Evolutionary conservation across 2,888 invertebrate species (phyloP), one percentile per base, ranked within the genome.

Genomic region (Phyto melanocephala): DNA sequence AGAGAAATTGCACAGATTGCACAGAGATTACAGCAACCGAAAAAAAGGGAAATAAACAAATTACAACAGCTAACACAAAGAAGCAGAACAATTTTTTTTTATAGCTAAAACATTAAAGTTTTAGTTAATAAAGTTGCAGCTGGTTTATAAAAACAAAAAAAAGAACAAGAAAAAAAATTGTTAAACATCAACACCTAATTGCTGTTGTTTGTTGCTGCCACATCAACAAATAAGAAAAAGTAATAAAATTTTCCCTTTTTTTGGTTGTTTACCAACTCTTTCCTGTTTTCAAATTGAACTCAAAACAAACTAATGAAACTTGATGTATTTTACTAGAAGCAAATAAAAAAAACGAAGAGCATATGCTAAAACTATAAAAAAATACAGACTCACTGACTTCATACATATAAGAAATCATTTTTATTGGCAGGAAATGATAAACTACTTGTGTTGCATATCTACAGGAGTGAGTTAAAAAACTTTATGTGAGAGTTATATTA

Each of bases 171-270:
- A 20, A 3, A 86, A 87, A 88, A 87, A 88, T 85, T 84, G 85
- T 85, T 84, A 85, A 88, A 86, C 88, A 89, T 89, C 89, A 88
- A 88, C 88, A 89, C 88, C 88, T 88, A 89, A 88, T 88, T 89
- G 89, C 82, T 81, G 63, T 56, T 71, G 70, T 33, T 50, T 15
- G 58, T n/a, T 65, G 63, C 70, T 15, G 13, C 24, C 35, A 52
- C 28, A 28, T 28, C 20, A 50, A 50, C 2, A 3, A 52, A 20
- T 37, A 60, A 62, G 63, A 75, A 78, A 56, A 65, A 17, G 37
- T 52, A 60, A 63, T 56, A 74, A 81, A 77, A 62, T 24, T 28
- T 52, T 56, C 8, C 13, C 13, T 56, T 68, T 28, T 10, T 56
- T 56, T 40, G 22, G 28, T 5, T 45, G 37, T 37, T n/a, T n/a